Evolutionary conservation across 35 echinoderm and acorn worm genomes (phyloP).

Genomic region (Acanthaster planci): DNA sequence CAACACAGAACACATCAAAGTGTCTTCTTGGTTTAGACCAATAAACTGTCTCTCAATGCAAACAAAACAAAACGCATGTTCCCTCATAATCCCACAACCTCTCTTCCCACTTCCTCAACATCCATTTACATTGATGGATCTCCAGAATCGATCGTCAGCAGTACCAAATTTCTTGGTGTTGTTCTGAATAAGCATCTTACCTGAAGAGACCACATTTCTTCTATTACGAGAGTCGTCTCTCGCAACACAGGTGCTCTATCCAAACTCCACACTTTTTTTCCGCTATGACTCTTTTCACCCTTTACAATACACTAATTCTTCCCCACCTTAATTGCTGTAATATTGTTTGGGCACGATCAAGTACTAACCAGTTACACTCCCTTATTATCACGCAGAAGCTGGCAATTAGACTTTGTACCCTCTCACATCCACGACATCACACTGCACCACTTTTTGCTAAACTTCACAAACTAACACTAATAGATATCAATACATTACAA

Average conservation of each 20-base stretch:
- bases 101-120: background rate
- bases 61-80: background rate
- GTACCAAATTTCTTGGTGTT: background rate
- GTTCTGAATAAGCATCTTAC: background rate
- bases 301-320: background rate
- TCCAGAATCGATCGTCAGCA: background rate
- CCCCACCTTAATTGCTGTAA: background rate
- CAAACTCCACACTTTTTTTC: background rate
- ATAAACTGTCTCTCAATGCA: background rate
- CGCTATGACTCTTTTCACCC: background rate
- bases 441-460: background rate
- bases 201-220: background rate
- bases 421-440: background rate
- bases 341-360: background rate
- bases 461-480: background rate
- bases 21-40: background rate
- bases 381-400: background rate
- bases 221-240: background rate
- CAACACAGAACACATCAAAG: background rate
- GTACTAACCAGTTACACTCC: background rate
- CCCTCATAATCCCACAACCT: background rate
- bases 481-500: background rate
- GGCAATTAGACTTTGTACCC: background rate
- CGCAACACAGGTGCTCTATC: background rate
- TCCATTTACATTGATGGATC: background rate